These are phyloP conservation scores for Coccyzus lansbergi DNA, from an alignment of 2,797 vertebrate genomes.

Conservation along the genomic window DNA sequence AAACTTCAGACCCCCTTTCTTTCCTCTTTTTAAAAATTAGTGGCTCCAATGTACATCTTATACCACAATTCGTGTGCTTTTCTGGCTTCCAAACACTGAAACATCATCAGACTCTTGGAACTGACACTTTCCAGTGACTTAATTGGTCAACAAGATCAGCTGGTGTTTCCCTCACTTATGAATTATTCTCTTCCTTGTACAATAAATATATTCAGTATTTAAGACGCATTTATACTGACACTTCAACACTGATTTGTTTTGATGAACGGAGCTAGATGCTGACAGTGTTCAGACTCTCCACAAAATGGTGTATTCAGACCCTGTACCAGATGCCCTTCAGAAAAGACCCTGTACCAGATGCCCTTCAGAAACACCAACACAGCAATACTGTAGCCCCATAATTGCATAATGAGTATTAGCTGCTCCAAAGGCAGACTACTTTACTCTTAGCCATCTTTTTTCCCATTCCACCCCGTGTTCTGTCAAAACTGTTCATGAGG, in stretches of 20 bases:
- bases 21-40: neutral
- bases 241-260: neutral
- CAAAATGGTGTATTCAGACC: neutral
- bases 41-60: neutral
- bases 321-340: neutral
- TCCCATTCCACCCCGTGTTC: neutral
- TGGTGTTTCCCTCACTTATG: neutral
- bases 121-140: neutral
- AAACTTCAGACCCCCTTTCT: neutral
- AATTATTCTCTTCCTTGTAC: neutral
- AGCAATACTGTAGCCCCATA: fast-evolving
- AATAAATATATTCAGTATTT: neutral
- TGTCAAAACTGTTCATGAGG: neutral
- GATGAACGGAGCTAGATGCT: neutral
- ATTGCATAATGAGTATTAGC: neutral
- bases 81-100: neutral
- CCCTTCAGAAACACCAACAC: neutral
- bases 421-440: neutral
- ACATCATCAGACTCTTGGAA: neutral
- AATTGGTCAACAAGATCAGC: neutral
- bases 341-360: neutral
- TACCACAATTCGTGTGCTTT: neutral
- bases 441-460: neutral
- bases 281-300: neutral
- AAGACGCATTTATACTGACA: neutral